Evolutionary conservation across 2,113 vertebrate species (phyloP), one percentile per base, ranked within the genome.

Genomic region (Pheucticus melanocephalus): DNA sequence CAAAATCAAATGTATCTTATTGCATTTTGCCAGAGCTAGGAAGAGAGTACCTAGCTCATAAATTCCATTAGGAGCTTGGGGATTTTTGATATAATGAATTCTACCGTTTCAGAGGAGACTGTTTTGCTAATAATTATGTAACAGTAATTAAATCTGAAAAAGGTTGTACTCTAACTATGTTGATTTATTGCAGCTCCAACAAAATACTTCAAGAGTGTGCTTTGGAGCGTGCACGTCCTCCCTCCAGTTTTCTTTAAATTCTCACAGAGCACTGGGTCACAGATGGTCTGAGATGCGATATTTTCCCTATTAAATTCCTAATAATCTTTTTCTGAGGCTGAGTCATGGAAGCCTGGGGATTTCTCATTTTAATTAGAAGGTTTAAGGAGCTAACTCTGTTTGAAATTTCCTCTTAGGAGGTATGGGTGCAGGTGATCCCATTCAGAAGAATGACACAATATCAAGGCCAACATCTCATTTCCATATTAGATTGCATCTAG

Each of bases 311-410:
- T 99, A 99, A 99, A 99, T 99, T 99, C 99, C 99, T 99, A 99
- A 99, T 99, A 99, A 99, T 99, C 98, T 99, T 99, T 97, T 99
- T 99, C 98, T 75, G 95, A 98, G 98, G 97, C 98, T 98, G 99
- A 99, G 98, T 99, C 98, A 98, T 98, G 98, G 98, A 98, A 98
- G 98, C 98, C 97, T 98, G 97, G 99, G 99, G 99, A 99, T 99
- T 99, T 99, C 98, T 99, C 98, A 98, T 99, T 99, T 99, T 99
- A 99, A 99, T 99, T 99, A 99, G 99, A 99, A 98, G 98, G 99
- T 99, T 99, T 99, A 99, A 99, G 99, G 98, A 99, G 98, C 98
- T 98, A 98, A 99, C 98, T 98, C 98, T 98, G 98, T 98, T 98
- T 99, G 98, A 99, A 98, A 98, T 98, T 97, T 98, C 95, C 98